Percentiles rank a stretch among this genome's conserved stretches.
These are phyloP conservation scores for Heliconius melpomene DNA, from an alignment of 1,140 invertebrate species.

Conservation along the genomic window DNA sequence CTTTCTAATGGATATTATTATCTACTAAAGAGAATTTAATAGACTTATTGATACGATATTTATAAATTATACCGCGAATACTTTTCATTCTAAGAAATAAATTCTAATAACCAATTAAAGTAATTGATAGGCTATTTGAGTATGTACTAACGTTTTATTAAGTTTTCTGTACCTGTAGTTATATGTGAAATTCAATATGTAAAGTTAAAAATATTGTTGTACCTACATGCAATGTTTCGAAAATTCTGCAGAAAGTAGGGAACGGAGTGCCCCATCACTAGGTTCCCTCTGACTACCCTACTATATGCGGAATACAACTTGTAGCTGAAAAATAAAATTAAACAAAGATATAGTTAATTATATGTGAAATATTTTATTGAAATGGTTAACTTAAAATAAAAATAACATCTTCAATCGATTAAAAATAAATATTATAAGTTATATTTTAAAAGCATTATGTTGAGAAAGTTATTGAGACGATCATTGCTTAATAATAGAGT, in stretches of 20 bases:
- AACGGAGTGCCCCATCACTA: too few species aligned
- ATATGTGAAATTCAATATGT: too few species aligned
- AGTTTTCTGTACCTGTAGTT: background rate
- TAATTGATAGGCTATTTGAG: background rate
- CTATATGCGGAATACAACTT: too few species aligned
- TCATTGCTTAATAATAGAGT: background rate
- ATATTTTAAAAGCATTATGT: background rate
- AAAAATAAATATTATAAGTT: background rate
- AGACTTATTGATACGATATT: background rate
- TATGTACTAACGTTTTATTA: background rate
- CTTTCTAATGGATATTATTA: constrained; percentile 1
- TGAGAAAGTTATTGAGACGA: background rate
- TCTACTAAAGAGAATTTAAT: constrained; percentile 7
- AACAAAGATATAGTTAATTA: too few species aligned
- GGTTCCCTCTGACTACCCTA: too few species aligned
- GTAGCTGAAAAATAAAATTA: too few species aligned
- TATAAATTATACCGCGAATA: background rate
- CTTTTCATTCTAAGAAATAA: background rate
- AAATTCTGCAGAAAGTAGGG: too few species aligned
- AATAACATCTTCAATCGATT: background rate
- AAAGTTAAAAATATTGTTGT: too few species aligned
- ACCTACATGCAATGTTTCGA: too few species aligned
- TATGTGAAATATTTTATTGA: too few species aligned
- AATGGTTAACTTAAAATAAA: too few species aligned
- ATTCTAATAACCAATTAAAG: background rate